Evolutionary conservation across 2,113 vertebrate genomes (phyloP).

Genomic region (Eulacestoma nigropectus): DNA sequence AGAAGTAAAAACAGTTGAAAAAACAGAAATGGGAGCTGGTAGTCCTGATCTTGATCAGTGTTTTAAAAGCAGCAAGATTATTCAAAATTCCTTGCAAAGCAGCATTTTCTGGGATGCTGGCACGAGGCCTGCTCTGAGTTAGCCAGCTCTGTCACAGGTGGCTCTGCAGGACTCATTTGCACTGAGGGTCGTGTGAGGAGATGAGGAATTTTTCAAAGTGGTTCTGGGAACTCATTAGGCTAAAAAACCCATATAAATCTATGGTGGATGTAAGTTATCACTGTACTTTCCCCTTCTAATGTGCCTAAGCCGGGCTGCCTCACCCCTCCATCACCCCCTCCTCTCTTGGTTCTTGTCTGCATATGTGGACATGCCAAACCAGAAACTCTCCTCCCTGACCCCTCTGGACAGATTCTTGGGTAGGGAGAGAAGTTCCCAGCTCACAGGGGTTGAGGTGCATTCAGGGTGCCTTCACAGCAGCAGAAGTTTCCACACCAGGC

Average conservation of each 20-base stretch:
- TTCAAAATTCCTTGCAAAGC: neutral
- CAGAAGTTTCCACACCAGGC: neutral
- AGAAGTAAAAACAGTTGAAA: neutral
- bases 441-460: fast-evolving
- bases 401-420: neutral
- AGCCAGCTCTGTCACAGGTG: neutral
- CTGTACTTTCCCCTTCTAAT: neutral
- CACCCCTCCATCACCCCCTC: neutral
- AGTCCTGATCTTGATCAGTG: neutral
- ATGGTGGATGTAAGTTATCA: neutral
- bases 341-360: neutral
- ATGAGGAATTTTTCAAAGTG: neutral
- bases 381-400: neutral
- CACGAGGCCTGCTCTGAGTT: fast-evolving
- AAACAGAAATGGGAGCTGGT: neutral
- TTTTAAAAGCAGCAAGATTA: neutral
- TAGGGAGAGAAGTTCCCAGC: neutral
- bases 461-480: neutral
- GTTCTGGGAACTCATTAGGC: neutral
- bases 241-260: neutral
- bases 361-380: fast-evolving
- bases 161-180: neutral
- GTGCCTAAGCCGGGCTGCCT: fast-evolving
- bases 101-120: neutral
- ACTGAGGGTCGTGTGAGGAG: fast-evolving